Evolutionary conservation across 2,888 invertebrate genomes (phyloP).

Genomic region (Busseola fusca): DNA sequence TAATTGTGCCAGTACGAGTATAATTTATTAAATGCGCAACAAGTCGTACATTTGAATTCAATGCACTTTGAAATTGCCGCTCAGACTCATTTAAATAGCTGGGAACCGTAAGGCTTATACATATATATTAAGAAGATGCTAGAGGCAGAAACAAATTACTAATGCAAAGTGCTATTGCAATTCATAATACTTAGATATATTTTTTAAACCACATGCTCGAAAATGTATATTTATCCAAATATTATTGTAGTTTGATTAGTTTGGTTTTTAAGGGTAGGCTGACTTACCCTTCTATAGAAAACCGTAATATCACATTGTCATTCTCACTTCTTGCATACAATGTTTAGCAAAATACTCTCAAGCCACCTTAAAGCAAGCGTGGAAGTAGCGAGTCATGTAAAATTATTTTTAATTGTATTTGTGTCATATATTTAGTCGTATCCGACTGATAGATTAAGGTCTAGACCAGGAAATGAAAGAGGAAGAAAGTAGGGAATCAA

Average conservation of each 20-base stretch:
- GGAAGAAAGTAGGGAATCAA: too few relatives aligned
- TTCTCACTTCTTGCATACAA: background rate
- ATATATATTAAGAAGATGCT: background rate
- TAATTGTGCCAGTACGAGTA: slow-evolving; percentile 42
- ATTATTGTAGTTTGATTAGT: background rate
- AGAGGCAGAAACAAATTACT: background rate
- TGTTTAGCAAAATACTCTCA: background rate
- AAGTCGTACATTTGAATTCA: slow-evolving; percentile 58
- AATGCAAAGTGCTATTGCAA: background rate
- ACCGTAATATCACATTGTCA: background rate
- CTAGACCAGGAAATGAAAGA: too few relatives aligned
- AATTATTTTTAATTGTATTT: too few relatives aligned
- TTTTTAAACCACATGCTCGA: background rate
- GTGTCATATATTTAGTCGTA: too few relatives aligned
- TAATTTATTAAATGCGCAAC: slow-evolving; percentile 53
- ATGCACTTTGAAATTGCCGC: slow-evolving; percentile 54
- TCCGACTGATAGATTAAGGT: too few relatives aligned
- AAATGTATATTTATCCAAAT: background rate
- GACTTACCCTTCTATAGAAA: background rate
- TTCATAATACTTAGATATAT: background rate
- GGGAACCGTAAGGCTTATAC: slow-evolving; percentile 15
- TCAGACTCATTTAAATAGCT: slow-evolving; percentile 35
- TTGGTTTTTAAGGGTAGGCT: too few relatives aligned
- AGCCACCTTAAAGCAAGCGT: slow-evolving; percentile 1
- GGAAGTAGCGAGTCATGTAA: too few relatives aligned